These are phyloP conservation scores for Brachionus calyciflorus DNA, from an alignment of 1,140 invertebrate species.

Conservation along the genomic window DNA sequence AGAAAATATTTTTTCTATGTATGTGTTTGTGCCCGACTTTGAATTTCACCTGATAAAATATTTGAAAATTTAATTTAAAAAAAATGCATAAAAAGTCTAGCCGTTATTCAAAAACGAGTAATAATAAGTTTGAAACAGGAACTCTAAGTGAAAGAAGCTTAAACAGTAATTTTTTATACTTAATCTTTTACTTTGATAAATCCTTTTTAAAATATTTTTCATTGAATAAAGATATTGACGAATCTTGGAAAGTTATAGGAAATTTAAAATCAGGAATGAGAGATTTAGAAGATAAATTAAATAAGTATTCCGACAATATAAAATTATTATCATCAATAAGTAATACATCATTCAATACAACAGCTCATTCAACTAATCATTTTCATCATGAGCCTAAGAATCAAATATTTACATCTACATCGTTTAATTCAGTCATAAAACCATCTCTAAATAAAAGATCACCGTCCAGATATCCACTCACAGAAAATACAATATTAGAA, in stretches of 20 bases:
- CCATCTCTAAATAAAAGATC: background rate
- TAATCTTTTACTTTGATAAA: background rate
- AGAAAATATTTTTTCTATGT: background rate
- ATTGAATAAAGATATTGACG: background rate
- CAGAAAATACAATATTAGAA: constrained; percentile 10
- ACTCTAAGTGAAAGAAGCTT: constrained; percentile 4
- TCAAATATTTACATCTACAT: constrained; percentile 11
- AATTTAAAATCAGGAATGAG: constrained; percentile 26
- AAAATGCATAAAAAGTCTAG: constrained; percentile 15
- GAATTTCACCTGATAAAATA: constrained; percentile 18
- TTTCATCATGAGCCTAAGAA: background rate
- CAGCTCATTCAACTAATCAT: background rate
- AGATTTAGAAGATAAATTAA: constrained; percentile 32
- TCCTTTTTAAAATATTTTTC: background rate
- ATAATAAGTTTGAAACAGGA: background rate
- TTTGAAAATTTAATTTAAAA: background rate
- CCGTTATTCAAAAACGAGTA: background rate
- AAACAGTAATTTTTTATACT: background rate
- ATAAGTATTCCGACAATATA: constrained; percentile 10
- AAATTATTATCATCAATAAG: constrained; percentile 1
- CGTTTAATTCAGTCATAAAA: constrained; percentile 6
- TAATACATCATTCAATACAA: background rate
- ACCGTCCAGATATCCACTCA: background rate
- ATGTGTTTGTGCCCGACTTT: no score
- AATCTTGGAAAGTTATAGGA: constrained; percentile 22